Evolutionary conservation across 2,888 invertebrate species (phyloP).

Genomic region (Megastigmus dorsalis): DNA sequence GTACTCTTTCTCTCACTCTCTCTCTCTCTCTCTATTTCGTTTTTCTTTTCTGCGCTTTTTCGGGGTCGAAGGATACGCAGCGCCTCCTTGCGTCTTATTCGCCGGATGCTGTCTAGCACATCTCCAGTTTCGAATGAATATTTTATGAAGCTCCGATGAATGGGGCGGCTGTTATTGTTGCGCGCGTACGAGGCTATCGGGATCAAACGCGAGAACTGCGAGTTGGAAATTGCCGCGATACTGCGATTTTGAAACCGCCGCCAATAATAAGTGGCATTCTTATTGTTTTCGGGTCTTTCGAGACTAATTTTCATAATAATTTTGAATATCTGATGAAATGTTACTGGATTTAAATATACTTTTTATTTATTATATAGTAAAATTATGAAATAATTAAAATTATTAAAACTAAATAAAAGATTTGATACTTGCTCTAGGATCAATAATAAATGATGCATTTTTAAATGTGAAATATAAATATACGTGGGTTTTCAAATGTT

Average conservation of each 20-base stretch:
- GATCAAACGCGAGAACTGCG: background rate
- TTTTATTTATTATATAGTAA: background rate
- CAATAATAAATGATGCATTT: no score
- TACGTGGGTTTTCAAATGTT: no score
- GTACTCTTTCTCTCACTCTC: slow-evolving; percentile 18
- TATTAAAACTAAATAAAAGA: no score
- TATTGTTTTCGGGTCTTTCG: no score
- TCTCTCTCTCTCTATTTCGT: slow-evolving; percentile 1
- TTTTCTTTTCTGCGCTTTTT: background rate
- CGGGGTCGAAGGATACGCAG: no score
- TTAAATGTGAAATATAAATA: no score
- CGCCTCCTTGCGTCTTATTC: no score
- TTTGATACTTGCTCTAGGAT: no score
- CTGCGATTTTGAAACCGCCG: no score
- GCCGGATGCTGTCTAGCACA: no score
- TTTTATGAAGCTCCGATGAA: slow-evolving; percentile 33
- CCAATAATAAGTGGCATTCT: no score
- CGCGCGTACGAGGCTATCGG: background rate
- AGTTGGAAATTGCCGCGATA: background rate
- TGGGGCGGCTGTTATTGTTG: background rate
- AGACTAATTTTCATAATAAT: no score
- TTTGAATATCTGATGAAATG: background rate
- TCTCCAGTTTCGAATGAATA: slow-evolving; percentile 47
- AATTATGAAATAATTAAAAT: background rate
- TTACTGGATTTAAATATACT: background rate